These are phyloP conservation scores for Phalera bucephala DNA, from an alignment of 2,888 invertebrate genomes.

Conservation along the genomic window DNA sequence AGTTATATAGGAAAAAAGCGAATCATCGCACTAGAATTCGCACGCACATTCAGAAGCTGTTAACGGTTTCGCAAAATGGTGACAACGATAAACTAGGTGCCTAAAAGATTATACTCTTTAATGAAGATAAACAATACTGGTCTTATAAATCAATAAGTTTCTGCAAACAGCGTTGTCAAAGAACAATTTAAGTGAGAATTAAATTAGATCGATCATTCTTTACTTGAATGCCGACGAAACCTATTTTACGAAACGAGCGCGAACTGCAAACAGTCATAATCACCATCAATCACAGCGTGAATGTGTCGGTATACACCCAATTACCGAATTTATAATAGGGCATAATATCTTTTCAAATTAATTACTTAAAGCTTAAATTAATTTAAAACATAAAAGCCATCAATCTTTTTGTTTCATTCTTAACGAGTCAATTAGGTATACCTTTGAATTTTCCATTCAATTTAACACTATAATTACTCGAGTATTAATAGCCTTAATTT, in stretches of 20 bases:
- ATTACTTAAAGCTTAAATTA: slow-evolving; percentile 20
- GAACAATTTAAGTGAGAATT: slow-evolving; percentile 7
- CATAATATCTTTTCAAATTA: slow-evolving; percentile 14
- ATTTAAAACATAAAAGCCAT: slow-evolving; percentile 8
- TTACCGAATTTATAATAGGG: slow-evolving; percentile 14
- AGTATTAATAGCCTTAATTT: too few species aligned
- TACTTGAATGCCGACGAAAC: slow-evolving; percentile 11
- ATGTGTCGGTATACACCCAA: slow-evolving; percentile 17
- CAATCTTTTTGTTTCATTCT: too few species aligned
- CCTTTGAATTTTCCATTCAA: too few species aligned
- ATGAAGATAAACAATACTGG: too few species aligned
- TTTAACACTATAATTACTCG: too few species aligned
- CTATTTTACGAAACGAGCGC: slow-evolving; percentile 17
- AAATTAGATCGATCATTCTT: slow-evolving; percentile 14
- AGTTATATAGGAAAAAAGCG: too few species aligned
- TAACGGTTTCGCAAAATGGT: too few species aligned
- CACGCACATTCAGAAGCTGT: too few species aligned
- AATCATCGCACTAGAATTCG: too few species aligned
- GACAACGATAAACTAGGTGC: too few species aligned
- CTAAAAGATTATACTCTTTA: too few species aligned
- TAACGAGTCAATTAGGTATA: too few species aligned
- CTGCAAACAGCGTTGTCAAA: background rate
- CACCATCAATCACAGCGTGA: slow-evolving; percentile 25
- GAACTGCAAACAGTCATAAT: slow-evolving; percentile 12
- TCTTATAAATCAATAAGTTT: background rate